Percentiles rank a stretch among this genome's conserved stretches.
These are phyloP conservation scores for Leuciscus waleckii DNA, from an alignment of 2,797 vertebrate genomes.

Conservation along the genomic window DNA sequence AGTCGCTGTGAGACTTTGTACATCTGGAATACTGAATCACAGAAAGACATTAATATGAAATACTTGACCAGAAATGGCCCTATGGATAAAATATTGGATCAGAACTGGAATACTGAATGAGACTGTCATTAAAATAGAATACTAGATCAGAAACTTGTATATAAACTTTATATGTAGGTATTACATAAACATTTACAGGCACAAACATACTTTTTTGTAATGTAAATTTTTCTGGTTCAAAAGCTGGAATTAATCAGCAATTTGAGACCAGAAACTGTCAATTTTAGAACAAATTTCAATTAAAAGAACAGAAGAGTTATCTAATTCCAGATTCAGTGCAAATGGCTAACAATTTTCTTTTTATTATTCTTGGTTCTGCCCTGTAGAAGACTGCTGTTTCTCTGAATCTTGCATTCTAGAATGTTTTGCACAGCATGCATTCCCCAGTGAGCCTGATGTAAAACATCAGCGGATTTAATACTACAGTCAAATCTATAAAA, in stretches of 20 bases:
- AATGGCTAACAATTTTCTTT: background rate
- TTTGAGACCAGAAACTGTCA: background rate
- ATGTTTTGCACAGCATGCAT: background rate
- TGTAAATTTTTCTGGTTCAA: background rate
- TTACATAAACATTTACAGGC: background rate
- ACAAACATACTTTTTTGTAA: no score
- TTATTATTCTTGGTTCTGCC: background rate
- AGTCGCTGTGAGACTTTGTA: conserved; percentile 18
- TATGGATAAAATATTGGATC: conserved; percentile 15
- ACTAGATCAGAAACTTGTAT: background rate
- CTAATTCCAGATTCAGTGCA: background rate
- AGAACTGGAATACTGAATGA: conserved; percentile 24
- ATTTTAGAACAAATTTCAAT: background rate
- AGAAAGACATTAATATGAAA: conserved; percentile 30
- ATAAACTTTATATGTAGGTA: background rate
- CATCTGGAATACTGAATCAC: conserved; percentile 31
- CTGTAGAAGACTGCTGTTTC: background rate
- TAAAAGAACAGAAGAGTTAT: background rate
- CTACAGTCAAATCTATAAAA: conserved; percentile 16
- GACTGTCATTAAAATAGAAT: conserved; percentile 3
- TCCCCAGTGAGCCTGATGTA: background rate
- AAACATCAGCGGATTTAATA: conserved; percentile 26
- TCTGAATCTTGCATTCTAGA: background rate
- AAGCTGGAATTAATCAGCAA: background rate
- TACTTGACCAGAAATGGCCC: background rate